These are phyloP conservation scores for Bos taurus DNA, from an alignment of 2,113 vertebrate species.

Conservation along the genomic window ARS-UCD2.0 NC_037330.1:60238001-60238500, in stretches of 20 bases:
- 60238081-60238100: background rate
- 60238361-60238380: background rate
- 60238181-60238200: slow-evolving; percentile 27
- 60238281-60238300: background rate
- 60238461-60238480: background rate
- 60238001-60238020: background rate
- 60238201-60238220: background rate
- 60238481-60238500: background rate
- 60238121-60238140: background rate
- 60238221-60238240: background rate
- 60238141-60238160: background rate
- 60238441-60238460: background rate
- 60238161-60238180: background rate
- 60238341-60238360: background rate
- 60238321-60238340: background rate
- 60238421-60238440: background rate
- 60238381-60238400: background rate
- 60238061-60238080: background rate
- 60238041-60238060: background rate
- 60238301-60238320: background rate
- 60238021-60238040: background rate
- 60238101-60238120: background rate
- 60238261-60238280: background rate
- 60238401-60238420: background rate
- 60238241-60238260: background rate